phyloP scores from a whole-genome alignment of 64 coral and sea anemone genomes.

The Montipora foliosa region DNA sequence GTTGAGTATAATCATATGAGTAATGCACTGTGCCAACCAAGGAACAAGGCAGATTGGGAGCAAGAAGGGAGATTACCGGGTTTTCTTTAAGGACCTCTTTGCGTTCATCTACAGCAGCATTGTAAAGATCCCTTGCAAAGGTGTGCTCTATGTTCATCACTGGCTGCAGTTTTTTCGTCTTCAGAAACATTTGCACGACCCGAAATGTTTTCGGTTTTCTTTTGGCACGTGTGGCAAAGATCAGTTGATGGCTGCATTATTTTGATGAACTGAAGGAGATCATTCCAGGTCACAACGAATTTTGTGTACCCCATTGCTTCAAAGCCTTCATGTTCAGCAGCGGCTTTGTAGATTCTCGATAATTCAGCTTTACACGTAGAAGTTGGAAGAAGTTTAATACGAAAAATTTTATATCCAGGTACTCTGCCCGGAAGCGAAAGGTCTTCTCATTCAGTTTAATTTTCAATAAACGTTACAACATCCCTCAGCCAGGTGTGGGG shows the following conservation, averaged over 20 bases:
- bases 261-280: neutral
- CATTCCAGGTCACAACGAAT: neutral
- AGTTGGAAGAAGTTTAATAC: neutral
- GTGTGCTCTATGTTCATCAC: neutral
- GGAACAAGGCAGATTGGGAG: too few species aligned
- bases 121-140: neutral
- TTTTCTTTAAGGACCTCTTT: neutral
- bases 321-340: neutral
- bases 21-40: too few species aligned
- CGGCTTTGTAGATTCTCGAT: neutral
- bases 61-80: too few species aligned
- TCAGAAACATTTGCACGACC: constrained; percentile 3
- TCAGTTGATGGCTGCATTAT: too few species aligned
- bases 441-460: neutral
- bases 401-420: neutral
- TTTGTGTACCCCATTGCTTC: neutral
- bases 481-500: neutral
- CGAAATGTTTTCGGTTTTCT: neutral
- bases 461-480: neutral
- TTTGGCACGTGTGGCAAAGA: too few species aligned
- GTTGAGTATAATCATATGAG: too few species aligned
- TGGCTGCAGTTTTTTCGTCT: neutral
- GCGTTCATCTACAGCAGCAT: neutral
- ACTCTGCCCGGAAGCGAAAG: neutral
- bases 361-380: neutral